Evolutionary conservation across 1,140 invertebrate species (phyloP).

Genomic region (Drosophila setifemur): DNA sequence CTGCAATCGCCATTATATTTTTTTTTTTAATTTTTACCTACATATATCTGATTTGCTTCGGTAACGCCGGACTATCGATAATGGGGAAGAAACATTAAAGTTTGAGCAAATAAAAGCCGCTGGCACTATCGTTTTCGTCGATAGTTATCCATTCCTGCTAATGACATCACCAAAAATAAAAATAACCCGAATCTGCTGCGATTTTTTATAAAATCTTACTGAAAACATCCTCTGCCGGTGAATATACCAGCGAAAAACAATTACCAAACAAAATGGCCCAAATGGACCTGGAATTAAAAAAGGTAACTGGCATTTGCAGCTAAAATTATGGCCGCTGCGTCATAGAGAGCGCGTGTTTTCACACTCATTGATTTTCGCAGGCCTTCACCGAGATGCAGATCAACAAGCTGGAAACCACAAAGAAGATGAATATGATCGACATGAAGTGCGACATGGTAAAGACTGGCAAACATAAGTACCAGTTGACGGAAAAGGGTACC

Average conservation of each 20-base stretch:
- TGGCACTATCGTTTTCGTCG: no score
- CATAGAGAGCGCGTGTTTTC: no score
- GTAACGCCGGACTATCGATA: no score
- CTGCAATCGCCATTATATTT: no score
- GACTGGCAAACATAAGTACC: constrained; percentile 79
- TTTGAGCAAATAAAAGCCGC: no score
- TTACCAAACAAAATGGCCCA: constrained; percentile 57
- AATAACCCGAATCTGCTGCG: constrained; percentile 50
- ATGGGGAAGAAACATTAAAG: no score
- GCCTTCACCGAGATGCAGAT: constrained; percentile 82
- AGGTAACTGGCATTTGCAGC: constrained; percentile 65
- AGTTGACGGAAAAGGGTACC: constrained; percentile 74
- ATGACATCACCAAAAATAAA: no score
- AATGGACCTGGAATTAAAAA: constrained; percentile 82
- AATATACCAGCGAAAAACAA: neutral
- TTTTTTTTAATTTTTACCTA: neutral
- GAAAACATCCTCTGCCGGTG: neutral
- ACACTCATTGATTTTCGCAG: no score
- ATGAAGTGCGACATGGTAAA: constrained; percentile 80
- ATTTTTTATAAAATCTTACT: constrained; percentile 28
- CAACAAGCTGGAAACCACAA: constrained; percentile 80
- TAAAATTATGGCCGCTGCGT: no score
- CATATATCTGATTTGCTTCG: no score
- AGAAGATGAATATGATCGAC: constrained; percentile 81
- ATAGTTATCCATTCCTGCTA: no score